Evolutionary conservation across 2,888 invertebrate genomes (phyloP), one percentile per base, ranked within the genome.

Genomic region (Vannuccia rotundouncinata): DNA sequence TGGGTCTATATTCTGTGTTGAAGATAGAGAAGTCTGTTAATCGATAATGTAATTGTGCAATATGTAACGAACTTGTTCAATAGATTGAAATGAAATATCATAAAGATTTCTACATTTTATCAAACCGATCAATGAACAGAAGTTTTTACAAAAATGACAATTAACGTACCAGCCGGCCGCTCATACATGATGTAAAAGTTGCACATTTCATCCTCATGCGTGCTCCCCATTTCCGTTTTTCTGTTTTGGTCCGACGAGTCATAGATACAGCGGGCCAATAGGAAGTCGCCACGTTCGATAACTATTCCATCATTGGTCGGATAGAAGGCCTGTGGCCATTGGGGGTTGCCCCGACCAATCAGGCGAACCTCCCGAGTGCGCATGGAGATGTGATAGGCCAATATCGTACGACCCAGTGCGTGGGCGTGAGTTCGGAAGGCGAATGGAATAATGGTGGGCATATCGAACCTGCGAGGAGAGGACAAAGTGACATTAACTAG

Each of bases 291-390:
- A 28, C 87, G 87, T 28, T 87, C 85, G 17, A 91, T 88, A 22
- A 85, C 85, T 59, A 88, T 82, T 5, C 85, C 83, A 17, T 85
- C 82, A 0, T 86, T 83, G 0, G 77, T 13, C 17, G 79, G 28
- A 84, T 91, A 90, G 85, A 91, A 91, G 17, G 91, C 89, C 88
- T 91, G 91, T 0, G 91, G 91, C 91, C 90, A 90, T 83, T 90
- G 90, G 0, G 91, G 91, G 84, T 91, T 90, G 73, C 90, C 90
- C 84, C 90, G 90, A 22, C 89, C 90, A 80, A 90, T 85, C 82
- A 81, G 27, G 1, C 45, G 73, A n/a, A 59, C 29, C 22, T 77
- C 74, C 22, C 45, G 74, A 22, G 80, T 31, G 29, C 22, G 30
- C 81, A 83, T 25, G 77, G 84, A 85, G 78, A 83, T 81, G 75